phyloP scores from a whole-genome alignment of 2,113 vertebrate genomes.

The Azemiops feae region DNA sequence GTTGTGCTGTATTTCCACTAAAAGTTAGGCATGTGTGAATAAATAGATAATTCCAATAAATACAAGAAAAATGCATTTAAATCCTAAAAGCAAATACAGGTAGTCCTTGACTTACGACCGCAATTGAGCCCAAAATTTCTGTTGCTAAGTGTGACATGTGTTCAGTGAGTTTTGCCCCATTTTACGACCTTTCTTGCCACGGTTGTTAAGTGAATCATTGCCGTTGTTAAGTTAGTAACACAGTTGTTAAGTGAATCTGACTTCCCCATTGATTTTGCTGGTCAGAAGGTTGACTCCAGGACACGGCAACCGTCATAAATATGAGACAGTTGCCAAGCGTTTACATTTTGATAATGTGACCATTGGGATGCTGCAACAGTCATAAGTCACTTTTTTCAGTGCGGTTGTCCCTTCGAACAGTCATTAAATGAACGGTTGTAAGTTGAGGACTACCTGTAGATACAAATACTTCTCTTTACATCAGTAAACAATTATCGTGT shows the following conservation, averaged over 20 bases:
- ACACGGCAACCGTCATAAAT: too few relatives aligned
- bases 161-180: not conserved
- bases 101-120: too few relatives aligned
- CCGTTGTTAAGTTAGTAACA: too few relatives aligned
- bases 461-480: not conserved
- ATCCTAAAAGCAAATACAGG: not conserved
- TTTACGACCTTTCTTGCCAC: not conserved
- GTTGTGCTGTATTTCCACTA: slow-evolving; percentile 30
- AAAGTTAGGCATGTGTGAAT: slow-evolving; percentile 16
- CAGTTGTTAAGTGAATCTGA: not conserved
- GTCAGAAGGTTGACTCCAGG: not conserved
- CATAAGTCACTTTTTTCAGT: too few relatives aligned
- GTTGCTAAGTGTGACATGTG: not conserved
- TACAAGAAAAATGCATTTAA: not conserved
- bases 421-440: too few relatives aligned
- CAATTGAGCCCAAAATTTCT: not conserved
- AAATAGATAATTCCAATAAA: not conserved
- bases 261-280: not conserved
- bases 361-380: too few relatives aligned
- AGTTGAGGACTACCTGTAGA: not conserved
- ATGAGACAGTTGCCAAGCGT: too few relatives aligned
- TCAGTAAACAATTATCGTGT: too few relatives aligned
- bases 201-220: too few relatives aligned
- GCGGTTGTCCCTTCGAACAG: too few relatives aligned
- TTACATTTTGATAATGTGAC: too few relatives aligned